These are phyloP conservation scores for Villa cingulata DNA, from an alignment of 2,888 invertebrate species.

Conservation along the genomic window DNA sequence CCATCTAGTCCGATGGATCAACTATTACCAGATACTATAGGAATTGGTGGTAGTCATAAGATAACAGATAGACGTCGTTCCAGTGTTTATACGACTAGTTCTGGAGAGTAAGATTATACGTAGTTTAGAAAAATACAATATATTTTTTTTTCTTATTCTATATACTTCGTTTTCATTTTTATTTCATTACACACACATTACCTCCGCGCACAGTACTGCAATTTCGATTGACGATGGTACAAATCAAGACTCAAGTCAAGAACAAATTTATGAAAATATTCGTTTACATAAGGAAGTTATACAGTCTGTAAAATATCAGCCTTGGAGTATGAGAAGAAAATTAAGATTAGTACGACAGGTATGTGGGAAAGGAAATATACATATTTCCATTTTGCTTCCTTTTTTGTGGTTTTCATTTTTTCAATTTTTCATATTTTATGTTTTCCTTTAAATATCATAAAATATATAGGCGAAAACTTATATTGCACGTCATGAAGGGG, in stretches of 20 bases:
- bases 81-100: slow-evolving; percentile 72
- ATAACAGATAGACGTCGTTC: slow-evolving; percentile 44
- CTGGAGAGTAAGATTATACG: slow-evolving; percentile 57
- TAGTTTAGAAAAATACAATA: background rate
- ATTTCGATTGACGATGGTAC: slow-evolving; percentile 61
- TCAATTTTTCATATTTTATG: slow-evolving; percentile 5
- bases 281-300: slow-evolving; percentile 84
- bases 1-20: slow-evolving; percentile 44
- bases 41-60: slow-evolving; percentile 16
- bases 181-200: background rate
- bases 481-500: slow-evolving; percentile 80
- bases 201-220: slow-evolving; percentile 44
- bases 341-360: slow-evolving; percentile 64
- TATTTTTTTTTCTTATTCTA: background rate
- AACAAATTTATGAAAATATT: slow-evolving; percentile 82
- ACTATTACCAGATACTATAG: slow-evolving; percentile 19
- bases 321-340: slow-evolving; percentile 70
- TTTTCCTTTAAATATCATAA: too few relatives aligned
- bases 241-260: slow-evolving; percentile 53
- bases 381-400: too few relatives aligned
- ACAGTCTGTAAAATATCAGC: slow-evolving; percentile 72
- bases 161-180: background rate
- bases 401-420: background rate
- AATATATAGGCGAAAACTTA: slow-evolving; percentile 82
- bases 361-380: too few relatives aligned